These are phyloP conservation scores for Trochalopteron elliotii DNA, from an alignment of 2,113 vertebrate genomes.

Conservation along the genomic window DNA sequence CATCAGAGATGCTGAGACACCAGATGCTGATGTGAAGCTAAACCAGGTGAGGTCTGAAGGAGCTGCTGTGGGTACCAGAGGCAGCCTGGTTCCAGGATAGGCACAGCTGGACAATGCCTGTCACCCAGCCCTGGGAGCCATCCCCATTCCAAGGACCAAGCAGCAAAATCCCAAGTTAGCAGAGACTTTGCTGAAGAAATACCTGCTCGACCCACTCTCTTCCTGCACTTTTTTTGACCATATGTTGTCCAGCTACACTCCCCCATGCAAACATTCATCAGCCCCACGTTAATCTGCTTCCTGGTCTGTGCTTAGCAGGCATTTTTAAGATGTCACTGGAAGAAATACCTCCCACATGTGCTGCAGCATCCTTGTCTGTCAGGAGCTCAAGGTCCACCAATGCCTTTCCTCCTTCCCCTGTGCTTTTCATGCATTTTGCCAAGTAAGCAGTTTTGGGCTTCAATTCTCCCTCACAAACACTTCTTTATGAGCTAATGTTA, in stretches of 20 bases:
- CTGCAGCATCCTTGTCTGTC: not conserved
- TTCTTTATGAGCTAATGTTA: not conserved
- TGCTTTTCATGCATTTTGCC: not conserved
- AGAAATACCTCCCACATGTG: not conserved
- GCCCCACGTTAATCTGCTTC: not conserved
- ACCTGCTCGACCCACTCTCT: fast-evolving
- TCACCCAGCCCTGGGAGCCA: not conserved
- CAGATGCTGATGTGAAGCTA: fast-evolving
- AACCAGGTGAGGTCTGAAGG: not conserved
- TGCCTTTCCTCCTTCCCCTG: not conserved
- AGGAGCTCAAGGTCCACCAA: not conserved
- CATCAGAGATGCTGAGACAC: fast-evolving
- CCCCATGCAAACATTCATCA: not conserved
- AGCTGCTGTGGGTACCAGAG: not conserved
- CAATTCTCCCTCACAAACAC: not conserved
- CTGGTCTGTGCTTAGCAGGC: not conserved
- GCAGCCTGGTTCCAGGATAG: not conserved
- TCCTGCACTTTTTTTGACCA: not conserved
- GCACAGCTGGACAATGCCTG: fast-evolving
- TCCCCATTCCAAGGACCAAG: fast-evolving
- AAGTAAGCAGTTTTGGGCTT: not conserved
- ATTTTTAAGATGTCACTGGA: not conserved
- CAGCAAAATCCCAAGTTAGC: not conserved
- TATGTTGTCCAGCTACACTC: not conserved
- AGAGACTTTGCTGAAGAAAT: not conserved